phyloP scores from a whole-genome alignment of 2,888 invertebrate species.

The Oscheius sp. region DNA sequence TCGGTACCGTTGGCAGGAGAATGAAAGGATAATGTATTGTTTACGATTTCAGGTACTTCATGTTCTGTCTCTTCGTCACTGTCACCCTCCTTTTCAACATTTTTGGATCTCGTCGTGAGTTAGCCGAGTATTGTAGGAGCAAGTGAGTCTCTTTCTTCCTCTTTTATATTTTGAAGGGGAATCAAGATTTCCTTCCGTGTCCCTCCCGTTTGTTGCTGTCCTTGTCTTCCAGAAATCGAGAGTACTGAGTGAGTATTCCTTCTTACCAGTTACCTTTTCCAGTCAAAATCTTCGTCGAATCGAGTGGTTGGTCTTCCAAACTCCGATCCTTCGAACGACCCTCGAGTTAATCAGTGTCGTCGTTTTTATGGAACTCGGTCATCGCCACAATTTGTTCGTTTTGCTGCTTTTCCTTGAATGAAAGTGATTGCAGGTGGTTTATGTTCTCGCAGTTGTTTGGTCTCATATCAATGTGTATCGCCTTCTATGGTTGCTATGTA shows the following conservation, averaged over 20 bases:
- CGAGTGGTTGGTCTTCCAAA: constrained; percentile 69
- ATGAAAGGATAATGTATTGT: no score
- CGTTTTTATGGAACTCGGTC: constrained; percentile 63
- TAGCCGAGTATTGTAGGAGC: constrained; percentile 50
- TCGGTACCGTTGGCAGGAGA: no score
- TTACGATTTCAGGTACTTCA: constrained; percentile 65
- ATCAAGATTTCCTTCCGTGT: constrained; percentile 49
- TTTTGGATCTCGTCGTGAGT: constrained; percentile 60
- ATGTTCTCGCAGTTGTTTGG: constrained; percentile 63
- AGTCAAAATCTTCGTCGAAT: constrained; percentile 60
- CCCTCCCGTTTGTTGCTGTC: constrained; percentile 52
- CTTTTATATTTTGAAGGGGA: no score
- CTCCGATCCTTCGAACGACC: constrained; percentile 63
- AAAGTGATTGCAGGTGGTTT: constrained; percentile 56
- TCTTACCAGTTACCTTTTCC: constrained; percentile 15
- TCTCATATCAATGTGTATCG: constrained; percentile 65
- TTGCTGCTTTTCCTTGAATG: not conserved
- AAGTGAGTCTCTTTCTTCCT: constrained; percentile 7
- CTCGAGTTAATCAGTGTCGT: constrained; percentile 64
- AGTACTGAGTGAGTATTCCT: constrained; percentile 23
- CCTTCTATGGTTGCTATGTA: constrained; percentile 68
- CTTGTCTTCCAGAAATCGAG: constrained; percentile 45
- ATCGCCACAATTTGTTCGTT: constrained; percentile 45
- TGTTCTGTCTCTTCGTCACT: constrained; percentile 68
- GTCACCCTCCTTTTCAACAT: constrained; percentile 66